phyloP scores from a whole-genome alignment of 2,888 invertebrate genomes.

The Drosophila fulvimacula region DNA sequence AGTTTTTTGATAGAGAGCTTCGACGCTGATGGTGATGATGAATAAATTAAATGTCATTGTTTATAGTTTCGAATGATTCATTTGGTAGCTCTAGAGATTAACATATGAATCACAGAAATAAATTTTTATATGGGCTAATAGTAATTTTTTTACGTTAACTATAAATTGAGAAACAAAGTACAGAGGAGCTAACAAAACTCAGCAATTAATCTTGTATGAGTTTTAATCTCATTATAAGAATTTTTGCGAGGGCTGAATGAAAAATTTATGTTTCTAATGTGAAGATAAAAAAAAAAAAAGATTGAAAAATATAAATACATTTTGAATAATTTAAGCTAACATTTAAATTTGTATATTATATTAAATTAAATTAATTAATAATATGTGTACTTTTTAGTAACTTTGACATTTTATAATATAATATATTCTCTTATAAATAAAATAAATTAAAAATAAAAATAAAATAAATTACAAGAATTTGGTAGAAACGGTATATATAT shows the following conservation, averaged over 20 bases:
- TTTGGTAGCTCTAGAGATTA: slow-evolving; percentile 2
- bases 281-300: not conserved
- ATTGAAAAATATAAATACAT: too few species aligned
- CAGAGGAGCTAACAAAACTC: not conserved
- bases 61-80: slow-evolving; percentile 7
- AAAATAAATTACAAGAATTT: too few species aligned
- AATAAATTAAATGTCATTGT: not conserved
- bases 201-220: not conserved
- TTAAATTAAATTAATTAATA: too few species aligned
- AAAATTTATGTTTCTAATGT: too few species aligned
- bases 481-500: too few species aligned
- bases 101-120: slow-evolving; percentile 1
- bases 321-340: too few species aligned
- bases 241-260: not conserved
- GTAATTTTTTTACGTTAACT: not conserved
- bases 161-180: not conserved
- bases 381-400: too few species aligned
- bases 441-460: too few species aligned
- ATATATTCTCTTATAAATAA: too few species aligned
- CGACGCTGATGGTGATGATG: not conserved
- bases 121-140: not conserved
- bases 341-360: too few species aligned
- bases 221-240: not conserved
- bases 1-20: too few species aligned
- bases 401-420: too few species aligned